Evolutionary conservation across 92 coral and sea anemone species (phyloP).

Genomic region (Metridium senile): DNA sequence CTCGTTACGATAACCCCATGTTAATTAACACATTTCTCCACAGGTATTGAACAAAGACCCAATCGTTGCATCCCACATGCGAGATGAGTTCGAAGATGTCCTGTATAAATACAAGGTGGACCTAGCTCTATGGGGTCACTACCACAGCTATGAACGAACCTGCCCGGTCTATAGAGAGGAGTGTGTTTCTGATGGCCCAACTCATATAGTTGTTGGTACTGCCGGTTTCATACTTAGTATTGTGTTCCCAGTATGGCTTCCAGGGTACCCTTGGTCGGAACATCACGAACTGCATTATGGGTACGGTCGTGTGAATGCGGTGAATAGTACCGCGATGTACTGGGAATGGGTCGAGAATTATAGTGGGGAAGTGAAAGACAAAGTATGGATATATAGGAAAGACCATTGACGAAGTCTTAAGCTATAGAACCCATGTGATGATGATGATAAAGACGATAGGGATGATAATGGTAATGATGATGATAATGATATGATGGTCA

Average conservation of each 20-base stretch:
- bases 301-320: constrained; percentile 83
- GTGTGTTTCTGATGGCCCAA: constrained; percentile 56
- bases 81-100: constrained; percentile 58
- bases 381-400: constrained; percentile 69
- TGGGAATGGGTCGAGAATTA: constrained; percentile 81
- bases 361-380: constrained; percentile 61
- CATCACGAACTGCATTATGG: constrained; percentile 76
- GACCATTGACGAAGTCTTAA: neutral
- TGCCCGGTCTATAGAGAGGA: constrained; percentile 69
- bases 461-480: no score
- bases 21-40: neutral
- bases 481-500: no score
- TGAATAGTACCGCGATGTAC: constrained; percentile 71
- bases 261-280: constrained; percentile 59
- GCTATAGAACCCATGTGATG: no score
- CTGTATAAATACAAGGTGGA: constrained; percentile 69
- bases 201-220: constrained; percentile 74
- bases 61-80: constrained; percentile 61
- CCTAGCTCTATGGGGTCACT: constrained; percentile 76
- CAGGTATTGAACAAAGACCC: constrained; percentile 46
- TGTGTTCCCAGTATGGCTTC: constrained; percentile 37
- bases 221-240: constrained; percentile 62
- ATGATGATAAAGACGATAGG: no score
- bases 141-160: constrained; percentile 77
- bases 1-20: no score